Conservation (phyloP, 2,113 vertebrate species). For the Mus pahari region DNA sequence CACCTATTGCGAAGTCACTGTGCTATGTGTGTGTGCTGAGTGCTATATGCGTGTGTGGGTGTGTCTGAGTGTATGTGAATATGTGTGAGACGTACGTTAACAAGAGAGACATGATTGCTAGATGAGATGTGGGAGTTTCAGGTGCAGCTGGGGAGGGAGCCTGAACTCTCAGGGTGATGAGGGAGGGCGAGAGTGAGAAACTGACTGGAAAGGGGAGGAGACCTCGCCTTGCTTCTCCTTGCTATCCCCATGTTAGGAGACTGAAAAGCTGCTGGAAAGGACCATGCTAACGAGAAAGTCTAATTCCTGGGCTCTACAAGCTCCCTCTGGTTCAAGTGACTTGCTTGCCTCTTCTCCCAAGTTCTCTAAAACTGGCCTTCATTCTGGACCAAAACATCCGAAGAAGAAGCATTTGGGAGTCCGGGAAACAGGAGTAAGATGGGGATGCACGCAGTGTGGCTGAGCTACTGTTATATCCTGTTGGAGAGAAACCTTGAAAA, state of each 20-base stretch:
- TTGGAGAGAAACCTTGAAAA: neutral
- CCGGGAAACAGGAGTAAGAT: neutral
- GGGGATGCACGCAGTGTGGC: accelerated
- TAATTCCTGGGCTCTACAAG: neutral
- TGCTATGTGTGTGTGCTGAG: neutral
- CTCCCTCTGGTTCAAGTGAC: neutral
- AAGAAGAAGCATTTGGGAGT: neutral
- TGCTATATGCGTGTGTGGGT: neutral
- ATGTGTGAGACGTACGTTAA: neutral
- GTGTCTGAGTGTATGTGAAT: neutral
- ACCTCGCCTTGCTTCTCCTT: neutral
- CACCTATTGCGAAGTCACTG: neutral
- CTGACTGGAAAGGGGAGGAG: neutral
- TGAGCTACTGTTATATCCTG: neutral
- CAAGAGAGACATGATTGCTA: too few relatives aligned
- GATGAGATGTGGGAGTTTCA: neutral
- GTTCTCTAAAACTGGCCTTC: neutral
- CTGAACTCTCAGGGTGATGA: neutral
- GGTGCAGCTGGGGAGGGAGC: too few relatives aligned
- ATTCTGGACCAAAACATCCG: neutral
- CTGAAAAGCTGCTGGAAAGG: neutral
- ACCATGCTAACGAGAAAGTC: too few relatives aligned
- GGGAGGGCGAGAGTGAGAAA: neutral
- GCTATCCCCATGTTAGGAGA: accelerated
- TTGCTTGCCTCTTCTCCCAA: neutral